Conservation (phyloP, 2,888 invertebrate species). For the Brassicogethes aeneus region DNA sequence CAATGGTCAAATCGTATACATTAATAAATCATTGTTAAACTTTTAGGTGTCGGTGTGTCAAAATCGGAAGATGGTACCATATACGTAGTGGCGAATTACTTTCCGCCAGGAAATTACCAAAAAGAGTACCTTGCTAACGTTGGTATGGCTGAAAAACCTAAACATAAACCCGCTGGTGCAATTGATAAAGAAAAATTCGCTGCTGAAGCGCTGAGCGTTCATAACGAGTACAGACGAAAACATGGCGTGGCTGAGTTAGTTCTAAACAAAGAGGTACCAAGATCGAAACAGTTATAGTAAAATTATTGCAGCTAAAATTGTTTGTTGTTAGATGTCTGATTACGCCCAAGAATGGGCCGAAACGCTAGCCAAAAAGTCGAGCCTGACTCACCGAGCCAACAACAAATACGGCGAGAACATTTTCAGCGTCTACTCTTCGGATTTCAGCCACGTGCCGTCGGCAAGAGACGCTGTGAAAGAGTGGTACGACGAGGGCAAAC, state of each 20-base stretch:
- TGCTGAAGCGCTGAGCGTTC: constrained; percentile 46
- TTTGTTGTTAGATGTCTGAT: constrained; percentile 45
- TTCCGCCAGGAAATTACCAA: background rate
- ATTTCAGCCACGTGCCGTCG: constrained; percentile 43
- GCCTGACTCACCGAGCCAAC: constrained; percentile 56
- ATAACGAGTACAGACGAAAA: constrained; percentile 52
- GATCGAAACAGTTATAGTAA: background rate
- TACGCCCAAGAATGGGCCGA: constrained; percentile 65
- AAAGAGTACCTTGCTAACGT: background rate
- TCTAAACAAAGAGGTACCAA: constrained; percentile 42
- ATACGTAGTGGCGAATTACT: constrained; percentile 1
- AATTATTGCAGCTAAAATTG: background rate
- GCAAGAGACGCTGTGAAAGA: constrained; percentile 47
- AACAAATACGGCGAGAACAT: constrained; percentile 55
- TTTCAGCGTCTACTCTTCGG: constrained; percentile 48
- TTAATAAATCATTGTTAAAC: background rate
- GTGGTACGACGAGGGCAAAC: constrained; percentile 52
- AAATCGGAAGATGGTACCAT: background rate
- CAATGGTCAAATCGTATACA: background rate
- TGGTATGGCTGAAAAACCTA: background rate
- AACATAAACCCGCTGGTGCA: background rate
- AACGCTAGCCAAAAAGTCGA: constrained; percentile 53
- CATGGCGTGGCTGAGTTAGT: constrained; percentile 49
- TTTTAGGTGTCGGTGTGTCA: background rate
- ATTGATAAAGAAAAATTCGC: constrained; percentile 31